A percentile compares a stretch with the other conserved stretches of the same genome.
Conservation (phyloP, 2,888 invertebrate species). For the Drosophila limbata region DNA sequence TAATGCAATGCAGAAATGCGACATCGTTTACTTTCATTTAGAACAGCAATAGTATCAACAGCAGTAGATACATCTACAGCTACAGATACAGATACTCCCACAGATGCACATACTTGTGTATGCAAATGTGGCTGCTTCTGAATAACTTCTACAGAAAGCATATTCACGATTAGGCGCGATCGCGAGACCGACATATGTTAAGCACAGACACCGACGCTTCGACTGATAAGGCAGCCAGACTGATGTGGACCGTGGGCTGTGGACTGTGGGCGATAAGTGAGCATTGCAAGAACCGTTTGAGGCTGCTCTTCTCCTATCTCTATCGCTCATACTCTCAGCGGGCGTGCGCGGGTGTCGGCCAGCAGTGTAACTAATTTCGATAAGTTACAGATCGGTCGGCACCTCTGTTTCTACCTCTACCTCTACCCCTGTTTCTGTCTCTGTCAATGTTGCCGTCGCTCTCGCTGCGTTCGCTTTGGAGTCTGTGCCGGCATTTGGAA, state of each 20-base stretch:
- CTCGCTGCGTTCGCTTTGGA: background rate
- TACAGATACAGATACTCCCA: background rate
- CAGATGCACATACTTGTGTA: background rate
- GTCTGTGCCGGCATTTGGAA: slow-evolving; percentile 12
- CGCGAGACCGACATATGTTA: slow-evolving; percentile 3
- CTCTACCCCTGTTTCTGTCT: background rate
- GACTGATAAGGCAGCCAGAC: slow-evolving; percentile 23
- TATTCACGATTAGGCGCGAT: slow-evolving; percentile 1
- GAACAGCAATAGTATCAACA: background rate
- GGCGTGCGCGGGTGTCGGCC: background rate
- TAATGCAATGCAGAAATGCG: slow-evolving; percentile 15
- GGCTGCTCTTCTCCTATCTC: background rate
- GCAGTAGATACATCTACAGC: background rate
- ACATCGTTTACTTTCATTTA: slow-evolving; percentile 26
- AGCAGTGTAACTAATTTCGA: slow-evolving; percentile 14
- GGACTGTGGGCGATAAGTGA: background rate
- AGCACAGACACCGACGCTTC: background rate
- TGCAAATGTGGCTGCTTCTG: background rate
- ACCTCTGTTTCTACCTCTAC: background rate
- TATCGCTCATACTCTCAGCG: background rate
- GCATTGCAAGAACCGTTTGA: slow-evolving; percentile 3
- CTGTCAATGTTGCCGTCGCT: slow-evolving; percentile 2
- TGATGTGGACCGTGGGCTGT: background rate
- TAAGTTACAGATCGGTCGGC: slow-evolving; percentile 20
- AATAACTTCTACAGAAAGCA: background rate